Evolutionary conservation across 2,797 vertebrate species (phyloP).

Genomic region (Crenichthys baileyi): DNA sequence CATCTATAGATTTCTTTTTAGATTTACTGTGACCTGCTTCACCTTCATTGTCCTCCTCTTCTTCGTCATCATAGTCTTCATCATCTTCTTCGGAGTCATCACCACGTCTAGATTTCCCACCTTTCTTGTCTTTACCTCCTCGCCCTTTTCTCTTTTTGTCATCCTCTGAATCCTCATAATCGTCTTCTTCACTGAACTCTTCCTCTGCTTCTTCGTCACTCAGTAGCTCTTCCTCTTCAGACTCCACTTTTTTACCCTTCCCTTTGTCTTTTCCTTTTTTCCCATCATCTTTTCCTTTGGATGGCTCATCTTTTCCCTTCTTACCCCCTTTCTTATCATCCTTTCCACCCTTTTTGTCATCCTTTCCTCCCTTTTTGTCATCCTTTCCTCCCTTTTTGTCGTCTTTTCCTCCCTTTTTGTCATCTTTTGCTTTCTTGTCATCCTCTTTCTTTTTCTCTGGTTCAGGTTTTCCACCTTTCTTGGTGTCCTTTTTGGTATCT

Average conservation of each 20-base stretch:
- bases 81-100: constrained; percentile 77
- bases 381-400: constrained; percentile 75
- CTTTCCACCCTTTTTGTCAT: constrained; percentile 74
- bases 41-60: constrained; percentile 72
- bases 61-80: constrained; percentile 76
- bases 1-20: constrained; percentile 79
- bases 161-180: constrained; percentile 78
- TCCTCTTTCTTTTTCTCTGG: constrained; percentile 75
- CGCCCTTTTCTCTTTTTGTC: constrained; percentile 70
- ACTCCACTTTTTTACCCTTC: constrained; percentile 84
- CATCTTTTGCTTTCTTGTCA: constrained; percentile 73
- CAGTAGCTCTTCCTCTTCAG: constrained; percentile 82
- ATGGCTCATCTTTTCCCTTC: constrained; percentile 68
- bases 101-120: constrained; percentile 69
- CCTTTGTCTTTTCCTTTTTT: constrained; percentile 78
- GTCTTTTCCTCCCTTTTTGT: constrained; percentile 69
- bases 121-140: constrained; percentile 79
- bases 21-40: constrained; percentile 74
- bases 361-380: constrained; percentile 72
- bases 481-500: constrained; percentile 79
- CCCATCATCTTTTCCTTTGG: constrained; percentile 75
- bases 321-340: constrained; percentile 76
- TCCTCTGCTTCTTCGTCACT: constrained; percentile 82
- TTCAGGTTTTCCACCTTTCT: constrained; percentile 76
- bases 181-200: constrained; percentile 78